These are phyloP conservation scores for Aethina tumida DNA, from an alignment of 1,140 invertebrate species.

Conservation along the genomic window DNA sequence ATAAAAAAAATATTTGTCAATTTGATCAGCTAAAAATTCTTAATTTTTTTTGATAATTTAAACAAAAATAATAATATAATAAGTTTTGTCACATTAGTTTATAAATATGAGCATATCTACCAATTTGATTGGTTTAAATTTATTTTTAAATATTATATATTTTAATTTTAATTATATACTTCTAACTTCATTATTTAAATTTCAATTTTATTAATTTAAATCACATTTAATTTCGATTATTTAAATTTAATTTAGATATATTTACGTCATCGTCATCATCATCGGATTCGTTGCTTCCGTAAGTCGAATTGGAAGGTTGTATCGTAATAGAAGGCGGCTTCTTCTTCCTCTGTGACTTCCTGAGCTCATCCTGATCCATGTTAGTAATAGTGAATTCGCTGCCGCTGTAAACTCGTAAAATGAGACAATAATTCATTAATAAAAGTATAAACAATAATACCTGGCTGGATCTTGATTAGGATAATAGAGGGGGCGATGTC, in stretches of 20 bases:
- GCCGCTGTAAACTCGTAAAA: slow-evolving; percentile 11
- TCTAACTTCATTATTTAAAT: not conserved
- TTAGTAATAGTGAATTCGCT: slow-evolving; percentile 80
- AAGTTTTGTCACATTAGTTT: too few relatives aligned
- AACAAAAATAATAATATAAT: too few relatives aligned
- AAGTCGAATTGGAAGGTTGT: slow-evolving; percentile 50
- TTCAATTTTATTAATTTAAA: not conserved
- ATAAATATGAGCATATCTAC: too few relatives aligned
- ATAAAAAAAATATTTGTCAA: too few relatives aligned
- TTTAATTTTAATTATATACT: not conserved
- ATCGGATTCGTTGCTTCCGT: slow-evolving; percentile 64
- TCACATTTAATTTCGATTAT: slow-evolving; percentile 1
- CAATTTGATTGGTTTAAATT: not conserved
- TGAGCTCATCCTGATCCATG: slow-evolving; percentile 73
- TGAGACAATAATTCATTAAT: too few relatives aligned
- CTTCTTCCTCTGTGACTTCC: slow-evolving; percentile 61
- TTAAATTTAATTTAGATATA: slow-evolving; percentile 3
- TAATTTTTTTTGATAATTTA: too few relatives aligned
- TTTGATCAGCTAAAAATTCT: too few relatives aligned
- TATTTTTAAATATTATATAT: not conserved
- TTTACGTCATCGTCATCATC: slow-evolving; percentile 62
- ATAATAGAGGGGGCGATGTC: slow-evolving; percentile 42
- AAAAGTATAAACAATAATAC: not conserved
- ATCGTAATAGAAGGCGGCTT: slow-evolving; percentile 33
- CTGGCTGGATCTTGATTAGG: slow-evolving; percentile 20